Base-by-base conservation (phyloP, 2,888 invertebrate species). In the Brachylomia viminalis region DNA sequence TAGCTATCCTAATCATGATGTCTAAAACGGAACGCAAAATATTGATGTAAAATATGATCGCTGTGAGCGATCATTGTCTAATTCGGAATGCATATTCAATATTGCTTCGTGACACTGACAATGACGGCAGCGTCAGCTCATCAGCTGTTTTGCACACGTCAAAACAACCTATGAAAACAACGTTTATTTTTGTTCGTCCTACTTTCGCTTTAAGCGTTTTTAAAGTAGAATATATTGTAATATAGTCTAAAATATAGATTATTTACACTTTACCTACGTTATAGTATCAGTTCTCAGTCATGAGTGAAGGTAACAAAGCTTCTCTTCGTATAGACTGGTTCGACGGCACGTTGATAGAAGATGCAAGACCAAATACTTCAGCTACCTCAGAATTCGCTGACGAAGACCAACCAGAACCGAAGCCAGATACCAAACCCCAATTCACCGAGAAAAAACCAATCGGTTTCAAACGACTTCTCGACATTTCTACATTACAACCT, bases 291-390 rank as follows among this genome's bases (percentile, higher is more conserved):
- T 74, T 82, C 38, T 75, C 65, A 82, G 72, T 67, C 82, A 96
- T 95, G 96, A 87, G 90, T 83, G 92, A 94, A 62, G 80, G 70
- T 61, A 91, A 88, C 78, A 94, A 94, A 87, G 88, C 92, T 61
- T 93, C 94, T 52, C 90, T 96, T 77, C 92, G 96, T 6, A 95
- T 96, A 87, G 96, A 96, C 83, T 96, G 96, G 96, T 96, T 96
- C 78, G 96, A 96, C 87, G 96, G 96, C 11, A 94, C 95, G 42
- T 86, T 95, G n/a, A 92, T 94, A 61, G 94, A 95, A 91, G 93
- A 94, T 80, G 86, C 86, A 38, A 83, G 83, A 70, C 82, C 88
- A 20, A 85, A 80, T 49, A 79, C 86, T n/a, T 87, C 88, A 17
- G 62, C 71, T 72, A 72, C 85, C 33, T 89, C 92, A 11, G 87